Conservation (phyloP, 2,888 invertebrate genomes). For the Dioctria linearis region DNA sequence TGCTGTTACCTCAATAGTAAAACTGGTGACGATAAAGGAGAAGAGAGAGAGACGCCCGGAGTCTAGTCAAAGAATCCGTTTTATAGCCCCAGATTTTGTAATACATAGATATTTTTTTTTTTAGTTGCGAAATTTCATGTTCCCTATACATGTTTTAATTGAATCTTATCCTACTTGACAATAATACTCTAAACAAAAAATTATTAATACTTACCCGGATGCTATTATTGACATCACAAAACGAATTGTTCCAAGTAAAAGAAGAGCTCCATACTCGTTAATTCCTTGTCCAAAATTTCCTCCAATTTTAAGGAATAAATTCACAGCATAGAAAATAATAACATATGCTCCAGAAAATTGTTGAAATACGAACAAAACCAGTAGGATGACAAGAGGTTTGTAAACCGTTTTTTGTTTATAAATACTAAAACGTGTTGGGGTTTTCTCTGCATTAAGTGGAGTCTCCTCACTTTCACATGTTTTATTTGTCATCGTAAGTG, state of each 20-base stretch:
- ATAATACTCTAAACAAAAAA: too few species aligned
- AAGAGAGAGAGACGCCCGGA: too few species aligned
- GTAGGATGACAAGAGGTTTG: conserved; percentile 72
- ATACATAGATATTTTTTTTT: conserved; percentile 14
- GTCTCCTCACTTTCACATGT: conserved; percentile 6
- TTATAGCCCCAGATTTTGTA: not conserved
- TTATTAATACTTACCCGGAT: conserved; percentile 63
- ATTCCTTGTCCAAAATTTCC: conserved; percentile 60
- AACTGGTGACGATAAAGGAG: too few species aligned
- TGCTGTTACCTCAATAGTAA: too few species aligned
- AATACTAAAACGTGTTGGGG: conserved; percentile 7
- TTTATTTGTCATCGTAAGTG: conserved; percentile 4
- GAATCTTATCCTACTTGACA: too few species aligned
- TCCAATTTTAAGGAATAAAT: conserved; percentile 60
- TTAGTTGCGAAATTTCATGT: not conserved
- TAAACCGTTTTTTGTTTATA: conserved; percentile 67
- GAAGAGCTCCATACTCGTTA: conserved; percentile 60
- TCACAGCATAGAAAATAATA: conserved; percentile 73
- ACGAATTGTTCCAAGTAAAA: conserved; percentile 63
- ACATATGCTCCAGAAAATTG: conserved; percentile 75
- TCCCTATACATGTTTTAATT: not conserved
- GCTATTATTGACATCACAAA: conserved; percentile 73
- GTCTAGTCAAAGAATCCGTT: too few species aligned
- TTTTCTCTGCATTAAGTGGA: not conserved
- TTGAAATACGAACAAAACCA: conserved; percentile 73